These are phyloP conservation scores for Hypocryptadius cinnamomeus DNA, from an alignment of 2,113 vertebrate species.

Conservation along the genomic window DNA sequence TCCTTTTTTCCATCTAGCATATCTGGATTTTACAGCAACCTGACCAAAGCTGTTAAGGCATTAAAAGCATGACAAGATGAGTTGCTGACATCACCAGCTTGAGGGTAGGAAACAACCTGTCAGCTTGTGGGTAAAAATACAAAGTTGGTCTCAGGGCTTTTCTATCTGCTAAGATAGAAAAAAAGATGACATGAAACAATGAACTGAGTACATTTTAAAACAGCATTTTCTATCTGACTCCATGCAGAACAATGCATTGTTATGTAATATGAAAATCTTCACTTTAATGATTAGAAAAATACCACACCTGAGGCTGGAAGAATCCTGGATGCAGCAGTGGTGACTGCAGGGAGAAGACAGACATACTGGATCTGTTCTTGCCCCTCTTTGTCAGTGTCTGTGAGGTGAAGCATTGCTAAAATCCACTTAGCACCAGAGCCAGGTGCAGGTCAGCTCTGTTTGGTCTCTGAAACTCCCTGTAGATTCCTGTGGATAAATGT, in stretches of 20 bases:
- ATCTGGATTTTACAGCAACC: conserved; percentile 84
- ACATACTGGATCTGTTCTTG: background rate
- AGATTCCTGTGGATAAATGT: background rate
- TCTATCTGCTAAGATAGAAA: background rate
- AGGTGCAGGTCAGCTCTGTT: background rate
- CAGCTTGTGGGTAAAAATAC: background rate
- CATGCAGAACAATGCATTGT: background rate
- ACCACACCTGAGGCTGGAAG: background rate
- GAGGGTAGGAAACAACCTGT: background rate
- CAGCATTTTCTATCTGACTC: background rate
- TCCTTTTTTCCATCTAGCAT: conserved; percentile 93
- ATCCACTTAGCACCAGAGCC: background rate
- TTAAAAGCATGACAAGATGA: conserved; percentile 56
- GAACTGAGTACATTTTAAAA: background rate
- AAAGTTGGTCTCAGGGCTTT: background rate
- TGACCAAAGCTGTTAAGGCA: conserved; percentile 77
- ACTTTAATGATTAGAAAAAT: background rate
- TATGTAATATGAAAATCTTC: background rate
- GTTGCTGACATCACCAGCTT: background rate
- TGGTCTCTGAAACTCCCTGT: background rate
- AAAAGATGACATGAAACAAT: background rate
- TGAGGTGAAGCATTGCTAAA: background rate
- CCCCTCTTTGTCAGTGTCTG: background rate
- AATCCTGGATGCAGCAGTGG: background rate
- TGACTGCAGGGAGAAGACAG: background rate